Evolutionary conservation across 2,888 invertebrate genomes (phyloP).

Genomic region (Ceratothoa steindachneri): DNA sequence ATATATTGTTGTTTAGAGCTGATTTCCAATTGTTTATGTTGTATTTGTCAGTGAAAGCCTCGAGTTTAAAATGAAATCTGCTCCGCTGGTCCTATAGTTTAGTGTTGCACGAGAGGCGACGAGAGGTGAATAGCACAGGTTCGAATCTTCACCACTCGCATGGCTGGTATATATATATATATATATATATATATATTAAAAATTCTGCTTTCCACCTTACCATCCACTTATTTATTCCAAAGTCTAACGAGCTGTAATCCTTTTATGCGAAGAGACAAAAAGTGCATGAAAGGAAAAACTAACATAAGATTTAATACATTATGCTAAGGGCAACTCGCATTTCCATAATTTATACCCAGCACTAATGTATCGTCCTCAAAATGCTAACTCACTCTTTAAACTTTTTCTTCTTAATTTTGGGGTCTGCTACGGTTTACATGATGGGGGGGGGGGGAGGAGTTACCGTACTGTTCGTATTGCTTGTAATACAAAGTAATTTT

Average conservation of each 20-base stretch:
- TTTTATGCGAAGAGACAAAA: conserved; percentile 1
- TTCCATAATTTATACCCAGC: conserved; percentile 7
- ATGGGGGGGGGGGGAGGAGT: too few relatives aligned
- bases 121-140: too few relatives aligned
- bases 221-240: conserved; percentile 10
- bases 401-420: too few relatives aligned
- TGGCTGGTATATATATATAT: not conserved
- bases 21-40: not conserved
- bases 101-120: too few relatives aligned
- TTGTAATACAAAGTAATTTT: too few relatives aligned
- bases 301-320: conserved; percentile 8
- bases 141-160: not conserved
- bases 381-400: not conserved
- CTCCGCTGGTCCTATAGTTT: too few relatives aligned
- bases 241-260: conserved; percentile 3
- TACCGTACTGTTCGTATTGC: too few relatives aligned
- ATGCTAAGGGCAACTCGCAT: conserved; percentile 1
- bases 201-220: not conserved
- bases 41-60: too few relatives aligned
- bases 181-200: not conserved
- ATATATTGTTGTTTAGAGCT: too few relatives aligned
- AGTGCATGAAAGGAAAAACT: not conserved
- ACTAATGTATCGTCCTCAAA: not conserved
- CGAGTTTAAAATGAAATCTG: too few relatives aligned
- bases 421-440: too few relatives aligned